Evolutionary conservation across 1,140 invertebrate genomes (phyloP).

Genomic region (Aricia agestis): DNA sequence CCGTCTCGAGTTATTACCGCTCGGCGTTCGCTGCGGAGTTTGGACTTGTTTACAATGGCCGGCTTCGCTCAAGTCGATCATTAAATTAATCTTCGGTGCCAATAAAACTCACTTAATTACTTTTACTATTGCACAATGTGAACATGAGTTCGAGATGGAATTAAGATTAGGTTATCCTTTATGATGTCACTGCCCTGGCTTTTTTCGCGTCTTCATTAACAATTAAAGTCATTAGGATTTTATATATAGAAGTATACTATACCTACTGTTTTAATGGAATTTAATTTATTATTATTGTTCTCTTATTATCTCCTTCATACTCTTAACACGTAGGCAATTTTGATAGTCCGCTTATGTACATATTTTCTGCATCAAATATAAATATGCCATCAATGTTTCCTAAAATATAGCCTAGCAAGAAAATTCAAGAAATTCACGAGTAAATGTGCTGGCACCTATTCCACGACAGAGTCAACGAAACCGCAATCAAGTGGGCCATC

Average conservation of each 20-base stretch:
- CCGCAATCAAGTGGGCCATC: slow-evolving; percentile 4
- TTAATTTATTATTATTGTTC: no score
- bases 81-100: slow-evolving; percentile 1
- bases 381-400: background rate
- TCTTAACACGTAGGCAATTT: no score
- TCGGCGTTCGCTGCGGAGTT: slow-evolving; percentile 18
- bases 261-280: no score
- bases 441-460: background rate
- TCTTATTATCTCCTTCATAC: no score
- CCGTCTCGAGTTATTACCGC: slow-evolving; percentile 38
- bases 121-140: background rate
- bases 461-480: slow-evolving; percentile 5
- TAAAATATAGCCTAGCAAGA: background rate
- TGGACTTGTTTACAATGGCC: slow-evolving; percentile 9
- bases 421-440: background rate
- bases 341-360: no score
- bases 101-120: slow-evolving; percentile 4
- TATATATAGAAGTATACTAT: no score
- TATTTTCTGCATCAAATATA: background rate
- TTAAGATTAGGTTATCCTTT: background rate
- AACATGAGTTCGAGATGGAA: background rate
- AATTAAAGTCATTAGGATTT: background rate
- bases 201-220: background rate
- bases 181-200: background rate
- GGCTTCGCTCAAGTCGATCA: background rate